Evolutionary conservation across 1,140 invertebrate genomes (phyloP).

Genomic region (Theocolax elegans): DNA sequence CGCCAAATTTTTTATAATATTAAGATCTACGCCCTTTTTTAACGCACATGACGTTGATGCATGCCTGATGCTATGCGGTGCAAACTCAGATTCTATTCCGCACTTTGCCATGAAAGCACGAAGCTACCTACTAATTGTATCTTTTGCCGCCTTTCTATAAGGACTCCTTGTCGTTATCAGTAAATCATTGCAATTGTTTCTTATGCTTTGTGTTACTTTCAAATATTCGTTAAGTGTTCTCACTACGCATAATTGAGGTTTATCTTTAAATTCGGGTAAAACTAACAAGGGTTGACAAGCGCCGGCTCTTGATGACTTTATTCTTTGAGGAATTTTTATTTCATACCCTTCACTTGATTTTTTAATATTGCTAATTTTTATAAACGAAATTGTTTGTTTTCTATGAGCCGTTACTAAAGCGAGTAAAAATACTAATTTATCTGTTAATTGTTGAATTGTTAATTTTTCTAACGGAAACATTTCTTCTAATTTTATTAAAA

Average conservation of each 20-base stretch:
- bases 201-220: no score
- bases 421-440: conserved; percentile 39
- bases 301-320: conserved; percentile 35
- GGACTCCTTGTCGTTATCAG: conserved; percentile 31
- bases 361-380: conserved; percentile 21
- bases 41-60: conserved; percentile 34
- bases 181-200: neutral
- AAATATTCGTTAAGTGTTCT: no score
- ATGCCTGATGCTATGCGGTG: conserved; percentile 34
- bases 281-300: conserved; percentile 21
- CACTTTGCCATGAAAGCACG: conserved; percentile 21
- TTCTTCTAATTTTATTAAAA: neutral
- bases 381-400: conserved; percentile 48
- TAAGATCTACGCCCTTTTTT: conserved; percentile 31
- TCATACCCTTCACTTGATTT: conserved; percentile 7
- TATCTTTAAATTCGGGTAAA: conserved; percentile 27
- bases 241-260: no score
- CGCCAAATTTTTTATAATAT: conserved; percentile 35
- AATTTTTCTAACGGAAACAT: conserved; percentile 13
- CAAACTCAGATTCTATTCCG: conserved; percentile 23
- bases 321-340: conserved; percentile 27
- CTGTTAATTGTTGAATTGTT: conserved; percentile 1
- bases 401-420: conserved; percentile 40
- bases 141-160: conserved; percentile 4
- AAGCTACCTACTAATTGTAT: conserved; percentile 33